These are phyloP conservation scores for Podarcis siculus DNA, from an alignment of 2,797 vertebrate genomes.

Conservation along the genomic window DNA sequence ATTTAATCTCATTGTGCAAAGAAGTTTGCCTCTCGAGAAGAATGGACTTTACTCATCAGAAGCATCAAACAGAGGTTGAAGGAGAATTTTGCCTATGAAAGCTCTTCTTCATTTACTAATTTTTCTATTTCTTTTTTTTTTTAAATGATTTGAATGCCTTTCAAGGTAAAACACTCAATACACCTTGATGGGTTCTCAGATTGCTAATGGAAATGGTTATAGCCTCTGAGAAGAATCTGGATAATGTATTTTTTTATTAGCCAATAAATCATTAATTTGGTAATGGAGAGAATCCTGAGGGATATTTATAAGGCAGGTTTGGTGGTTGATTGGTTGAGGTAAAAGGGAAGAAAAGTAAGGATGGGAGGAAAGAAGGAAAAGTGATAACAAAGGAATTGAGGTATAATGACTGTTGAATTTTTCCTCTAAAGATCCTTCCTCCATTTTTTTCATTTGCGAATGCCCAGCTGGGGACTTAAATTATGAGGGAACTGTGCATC, in stretches of 20 bases:
- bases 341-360: background rate
- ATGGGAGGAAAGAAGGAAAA: background rate
- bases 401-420: background rate
- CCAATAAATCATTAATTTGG: background rate
- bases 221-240: background rate
- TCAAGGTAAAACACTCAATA: too few relatives aligned
- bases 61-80: background rate
- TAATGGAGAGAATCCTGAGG: background rate
- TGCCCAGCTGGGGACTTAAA: background rate
- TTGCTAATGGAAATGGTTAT: background rate
- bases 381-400: background rate
- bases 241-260: background rate
- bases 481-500: background rate
- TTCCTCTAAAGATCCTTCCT: background rate
- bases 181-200: background rate
- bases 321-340: background rate
- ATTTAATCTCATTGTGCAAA: background rate
- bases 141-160: too few relatives aligned
- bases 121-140: background rate
- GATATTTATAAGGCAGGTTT: background rate
- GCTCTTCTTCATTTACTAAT: background rate
- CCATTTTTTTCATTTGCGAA: background rate
- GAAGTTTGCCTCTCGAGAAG: background rate
- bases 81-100: background rate
- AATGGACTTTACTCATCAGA: background rate